Evolutionary conservation across 2,888 invertebrate species (phyloP).

Genomic region (Pandemis cinnamomeana): DNA sequence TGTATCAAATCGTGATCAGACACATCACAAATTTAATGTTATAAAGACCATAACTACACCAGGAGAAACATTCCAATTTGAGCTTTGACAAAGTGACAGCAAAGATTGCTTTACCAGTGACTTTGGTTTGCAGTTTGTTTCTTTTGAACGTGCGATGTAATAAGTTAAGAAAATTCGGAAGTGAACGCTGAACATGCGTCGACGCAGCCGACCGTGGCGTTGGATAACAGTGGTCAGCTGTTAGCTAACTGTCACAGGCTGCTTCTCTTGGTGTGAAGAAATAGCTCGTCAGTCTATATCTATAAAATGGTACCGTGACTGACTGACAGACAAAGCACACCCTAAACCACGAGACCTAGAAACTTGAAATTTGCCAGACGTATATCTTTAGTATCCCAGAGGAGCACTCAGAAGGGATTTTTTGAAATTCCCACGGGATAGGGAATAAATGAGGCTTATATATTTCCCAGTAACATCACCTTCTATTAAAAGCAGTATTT

Average conservation of each 20-base stretch:
- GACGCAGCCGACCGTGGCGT: conserved; percentile 56
- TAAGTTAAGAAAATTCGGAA: conserved; percentile 63
- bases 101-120: background rate
- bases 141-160: background rate
- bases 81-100: background rate
- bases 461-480: too few species aligned
- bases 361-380: too few species aligned
- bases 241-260: conserved; percentile 28
- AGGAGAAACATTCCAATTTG: background rate
- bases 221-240: conserved; percentile 37
- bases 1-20: conserved; percentile 36
- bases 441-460: too few species aligned
- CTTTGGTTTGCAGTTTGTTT: background rate
- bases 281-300: background rate
- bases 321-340: too few species aligned
- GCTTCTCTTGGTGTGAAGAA: conserved; percentile 26
- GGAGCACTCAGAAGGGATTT: too few species aligned
- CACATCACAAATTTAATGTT: conserved; percentile 21
- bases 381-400: too few species aligned
- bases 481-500: too few species aligned
- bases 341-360: too few species aligned
- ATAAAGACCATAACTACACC: background rate
- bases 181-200: conserved; percentile 62
- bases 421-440: too few species aligned
- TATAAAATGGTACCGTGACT: too few species aligned